Evolutionary conservation across 2,888 invertebrate species (phyloP), one percentile per base, ranked within the genome.

Genomic region (Hyposoter dolosus): DNA sequence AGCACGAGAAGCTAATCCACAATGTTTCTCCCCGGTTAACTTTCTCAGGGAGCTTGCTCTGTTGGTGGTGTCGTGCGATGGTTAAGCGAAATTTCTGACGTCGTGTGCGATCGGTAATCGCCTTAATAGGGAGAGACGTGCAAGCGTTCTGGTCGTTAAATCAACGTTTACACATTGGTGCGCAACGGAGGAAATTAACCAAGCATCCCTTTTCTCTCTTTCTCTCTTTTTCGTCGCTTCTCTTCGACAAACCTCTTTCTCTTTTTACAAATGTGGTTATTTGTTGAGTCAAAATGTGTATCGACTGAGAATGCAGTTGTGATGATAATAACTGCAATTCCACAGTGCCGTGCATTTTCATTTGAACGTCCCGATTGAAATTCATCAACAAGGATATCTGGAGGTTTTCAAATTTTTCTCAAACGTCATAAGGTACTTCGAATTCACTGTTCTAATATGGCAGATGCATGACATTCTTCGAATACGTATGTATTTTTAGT

Each of bases 111-210:
- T 83, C 65, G 86, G 83, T 86, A 86, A 86, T 86, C 83, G 81
- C 86, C 83, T 86, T 86, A 86, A 86, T 86, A 81, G 77, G 85
- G 69, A 83, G 76, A 82, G 82, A 83, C 80, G 74, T 83, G 68
- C 72, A 65, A 71, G 77, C 81, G 86, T 86, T 86, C 81, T 81
- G 83, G 83, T 86, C 86, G 78, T 86, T 86, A 83, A 86, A 86
- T 86, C 86, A 86, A 86, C 80, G 86, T 81, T 83, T 86, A 86
- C 81, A 81, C 81, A 83, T 83, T 69, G 83, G 86, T 77, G 69
- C 77, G 81, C 68, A 69, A 50, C 74, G 78, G 28, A 83, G 63
- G 65, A 47, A 65, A 68, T 81, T 74, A 43, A 77, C 60, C 56
- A 53, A 74, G 77, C 60, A 72, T 72, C 40, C 50, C 32, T 19